Evolutionary conservation across 2,113 vertebrate species (phyloP).

Genomic region (Meriones unguiculatus): DNA sequence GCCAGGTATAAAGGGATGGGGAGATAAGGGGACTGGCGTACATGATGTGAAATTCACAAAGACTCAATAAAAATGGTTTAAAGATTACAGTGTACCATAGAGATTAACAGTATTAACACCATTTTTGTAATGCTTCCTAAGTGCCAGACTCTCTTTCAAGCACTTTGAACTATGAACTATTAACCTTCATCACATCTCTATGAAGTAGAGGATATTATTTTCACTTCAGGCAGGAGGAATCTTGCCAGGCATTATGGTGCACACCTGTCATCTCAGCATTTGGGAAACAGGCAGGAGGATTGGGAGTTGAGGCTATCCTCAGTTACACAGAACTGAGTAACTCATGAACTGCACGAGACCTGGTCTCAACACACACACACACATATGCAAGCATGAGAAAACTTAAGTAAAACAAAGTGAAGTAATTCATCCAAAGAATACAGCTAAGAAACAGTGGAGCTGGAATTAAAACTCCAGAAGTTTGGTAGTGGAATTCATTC

Average conservation of each 20-base stretch:
- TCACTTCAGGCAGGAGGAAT: background rate
- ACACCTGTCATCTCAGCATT: background rate
- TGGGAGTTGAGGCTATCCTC: background rate
- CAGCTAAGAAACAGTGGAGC: background rate
- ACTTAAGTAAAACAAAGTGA: background rate
- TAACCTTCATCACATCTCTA: background rate
- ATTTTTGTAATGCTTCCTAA: background rate
- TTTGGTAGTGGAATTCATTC: background rate
- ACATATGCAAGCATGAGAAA: background rate
- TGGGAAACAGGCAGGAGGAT: background rate
- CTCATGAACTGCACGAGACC: background rate
- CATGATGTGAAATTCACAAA: background rate
- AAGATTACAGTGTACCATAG: background rate
- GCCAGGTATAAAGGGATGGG: background rate
- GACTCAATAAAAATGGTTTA: background rate
- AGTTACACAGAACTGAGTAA: background rate
- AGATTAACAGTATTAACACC: background rate
- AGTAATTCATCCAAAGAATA: background rate
- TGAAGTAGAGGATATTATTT: slow-evolving; percentile 9
- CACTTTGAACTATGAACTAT: slow-evolving; percentile 8
- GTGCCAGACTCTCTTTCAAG: background rate
- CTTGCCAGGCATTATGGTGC: background rate
- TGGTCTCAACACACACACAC: background rate
- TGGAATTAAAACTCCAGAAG: slow-evolving; percentile 7
- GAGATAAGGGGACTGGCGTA: background rate